phyloP scores from a whole-genome alignment of 1,140 invertebrate genomes.

The Anastatus disparis region DNA sequence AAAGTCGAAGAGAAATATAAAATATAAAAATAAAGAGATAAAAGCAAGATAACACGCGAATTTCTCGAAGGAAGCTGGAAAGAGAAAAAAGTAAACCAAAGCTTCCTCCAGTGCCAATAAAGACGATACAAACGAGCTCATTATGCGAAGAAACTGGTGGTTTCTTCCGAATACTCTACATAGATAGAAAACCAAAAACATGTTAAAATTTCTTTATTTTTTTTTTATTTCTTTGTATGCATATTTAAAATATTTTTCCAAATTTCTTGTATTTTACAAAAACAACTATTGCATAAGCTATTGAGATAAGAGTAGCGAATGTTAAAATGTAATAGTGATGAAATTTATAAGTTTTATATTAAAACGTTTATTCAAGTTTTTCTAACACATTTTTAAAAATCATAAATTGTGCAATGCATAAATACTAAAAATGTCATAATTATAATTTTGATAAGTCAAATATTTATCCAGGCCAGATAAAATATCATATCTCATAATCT shows the following conservation, averaged over 20 bases:
- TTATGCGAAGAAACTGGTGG: conserved; percentile 49
- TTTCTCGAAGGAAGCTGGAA: not conserved
- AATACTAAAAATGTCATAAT: too few relatives aligned
- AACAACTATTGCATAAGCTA: conserved; percentile 12
- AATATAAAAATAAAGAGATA: conserved; percentile 10
- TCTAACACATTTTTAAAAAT: too few relatives aligned
- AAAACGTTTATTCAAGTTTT: not conserved
- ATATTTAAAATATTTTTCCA: too few relatives aligned
- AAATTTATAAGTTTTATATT: not conserved
- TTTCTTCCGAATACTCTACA: conserved; percentile 48
- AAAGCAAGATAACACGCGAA: not conserved
- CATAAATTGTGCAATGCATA: too few relatives aligned
- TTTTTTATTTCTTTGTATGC: conserved; percentile 23
- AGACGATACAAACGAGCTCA: conserved; percentile 52
- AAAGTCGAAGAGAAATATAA: too few relatives aligned
- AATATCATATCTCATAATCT: too few relatives aligned
- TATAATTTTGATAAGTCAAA: too few relatives aligned
- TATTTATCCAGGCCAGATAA: too few relatives aligned
- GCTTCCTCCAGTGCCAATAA: conserved; percentile 41
- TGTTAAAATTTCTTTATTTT: conserved; percentile 46
- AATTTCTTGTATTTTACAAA: conserved; percentile 15
- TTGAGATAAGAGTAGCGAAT: conserved; percentile 38
- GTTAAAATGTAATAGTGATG: not conserved
- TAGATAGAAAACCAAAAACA: conserved; percentile 49
- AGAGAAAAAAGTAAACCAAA: conserved; percentile 10